phyloP scores from a whole-genome alignment of 53 echinoderm and acorn worm genomes.

The Crossaster papposus region DNA sequence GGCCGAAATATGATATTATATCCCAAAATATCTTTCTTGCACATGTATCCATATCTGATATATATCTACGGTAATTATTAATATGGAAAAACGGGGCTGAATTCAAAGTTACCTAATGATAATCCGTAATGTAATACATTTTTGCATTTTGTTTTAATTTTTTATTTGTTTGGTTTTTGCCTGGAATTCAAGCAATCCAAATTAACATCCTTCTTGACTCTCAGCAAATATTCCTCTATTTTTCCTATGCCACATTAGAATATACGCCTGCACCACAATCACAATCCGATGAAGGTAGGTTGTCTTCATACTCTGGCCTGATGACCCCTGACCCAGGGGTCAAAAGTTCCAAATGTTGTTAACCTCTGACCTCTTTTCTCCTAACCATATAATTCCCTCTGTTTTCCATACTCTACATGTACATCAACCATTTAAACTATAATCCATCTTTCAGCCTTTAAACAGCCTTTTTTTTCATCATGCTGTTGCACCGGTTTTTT shows the following conservation, averaged over 20 bases:
- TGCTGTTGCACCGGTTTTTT: neutral
- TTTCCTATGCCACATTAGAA: slow-evolving; percentile 62
- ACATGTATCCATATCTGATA: too few relatives aligned
- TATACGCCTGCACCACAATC: slow-evolving; percentile 62
- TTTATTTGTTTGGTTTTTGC: slow-evolving; percentile 16
- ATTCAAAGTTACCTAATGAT: neutral
- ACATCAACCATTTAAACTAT: neutral
- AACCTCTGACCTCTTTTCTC: slow-evolving; percentile 34
- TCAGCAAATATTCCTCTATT: slow-evolving; percentile 61
- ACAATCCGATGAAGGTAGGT: slow-evolving; percentile 62
- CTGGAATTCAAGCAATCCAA: slow-evolving; percentile 12
- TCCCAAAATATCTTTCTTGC: neutral
- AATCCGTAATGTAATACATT: neutral
- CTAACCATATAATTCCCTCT: slow-evolving; percentile 24
- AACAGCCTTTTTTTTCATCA: slow-evolving; percentile 1
- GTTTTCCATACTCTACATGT: neutral
- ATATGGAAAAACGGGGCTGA: neutral
- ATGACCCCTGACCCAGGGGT: slow-evolving; percentile 7
- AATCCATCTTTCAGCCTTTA: neutral
- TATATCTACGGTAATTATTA: too few relatives aligned
- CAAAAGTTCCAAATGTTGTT: slow-evolving; percentile 18
- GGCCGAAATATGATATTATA: neutral
- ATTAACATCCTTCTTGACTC: slow-evolving; percentile 11
- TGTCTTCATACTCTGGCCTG: slow-evolving; percentile 32
- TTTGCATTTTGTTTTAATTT: neutral